A percentile compares a stretch with the other conserved stretches of the same genome.
These are phyloP conservation scores for Neelides sp. DNA, from an alignment of 1,140 invertebrate species.

Conservation along the genomic window DNA sequence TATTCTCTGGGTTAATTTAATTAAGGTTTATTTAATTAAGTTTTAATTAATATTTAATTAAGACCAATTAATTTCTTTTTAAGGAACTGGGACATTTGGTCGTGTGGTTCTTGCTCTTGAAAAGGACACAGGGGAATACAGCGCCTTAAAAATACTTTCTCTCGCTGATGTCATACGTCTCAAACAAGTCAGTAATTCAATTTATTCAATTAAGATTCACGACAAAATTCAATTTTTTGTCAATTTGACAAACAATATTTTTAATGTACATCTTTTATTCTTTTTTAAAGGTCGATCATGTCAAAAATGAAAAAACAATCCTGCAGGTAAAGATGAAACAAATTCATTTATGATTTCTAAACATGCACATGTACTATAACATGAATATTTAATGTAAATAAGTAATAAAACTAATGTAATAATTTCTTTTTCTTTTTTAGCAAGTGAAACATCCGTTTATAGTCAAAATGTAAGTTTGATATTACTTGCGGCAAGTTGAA, in stretches of 20 bases:
- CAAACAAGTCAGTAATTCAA: no score
- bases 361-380: no score
- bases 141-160: conserved; percentile 80
- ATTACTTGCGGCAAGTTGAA: neutral
- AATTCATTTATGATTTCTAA: no score
- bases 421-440: neutral
- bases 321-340: conserved; percentile 59
- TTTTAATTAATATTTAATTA: no score
- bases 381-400: neutral
- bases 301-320: conserved; percentile 86
- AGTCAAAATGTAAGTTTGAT: conserved; percentile 73
- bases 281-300: no score
- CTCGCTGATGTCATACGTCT: conserved; percentile 82
- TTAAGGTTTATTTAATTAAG: no score
- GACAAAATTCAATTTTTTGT: no score
- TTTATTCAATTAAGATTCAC: no score
- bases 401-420: neutral
- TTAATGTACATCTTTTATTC: no score
- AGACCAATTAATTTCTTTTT: no score
- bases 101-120: conserved; percentile 73
- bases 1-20: no score
- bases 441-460: conserved; percentile 81
- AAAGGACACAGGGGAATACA: conserved; percentile 60
- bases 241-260: no score
- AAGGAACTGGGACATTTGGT: conserved; percentile 89